Evolutionary conservation across 1,140 invertebrate genomes (phyloP).

Genomic region (Drosophila murphyi): DNA sequence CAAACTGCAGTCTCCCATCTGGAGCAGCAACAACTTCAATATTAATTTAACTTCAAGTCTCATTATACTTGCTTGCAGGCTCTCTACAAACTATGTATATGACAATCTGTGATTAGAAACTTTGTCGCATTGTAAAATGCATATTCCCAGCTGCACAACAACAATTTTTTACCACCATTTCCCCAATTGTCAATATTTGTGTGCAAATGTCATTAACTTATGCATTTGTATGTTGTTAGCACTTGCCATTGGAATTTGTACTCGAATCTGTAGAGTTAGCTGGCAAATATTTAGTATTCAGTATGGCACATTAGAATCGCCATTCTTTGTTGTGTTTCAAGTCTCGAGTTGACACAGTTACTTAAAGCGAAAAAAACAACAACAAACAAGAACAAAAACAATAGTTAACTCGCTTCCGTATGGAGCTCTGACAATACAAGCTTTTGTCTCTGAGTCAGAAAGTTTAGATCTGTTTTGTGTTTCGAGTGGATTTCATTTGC

Average conservation of each 20-base stretch:
- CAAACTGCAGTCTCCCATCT: constrained; percentile 21
- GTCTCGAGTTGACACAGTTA: constrained; percentile 43
- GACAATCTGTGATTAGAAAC: constrained; percentile 20
- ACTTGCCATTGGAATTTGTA: constrained; percentile 21
- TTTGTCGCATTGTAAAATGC: constrained; percentile 27
- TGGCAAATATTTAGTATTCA: constrained; percentile 33
- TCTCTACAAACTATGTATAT: not conserved
- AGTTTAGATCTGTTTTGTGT: constrained; percentile 25
- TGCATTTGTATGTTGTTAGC: constrained; percentile 30
- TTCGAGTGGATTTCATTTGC: constrained; percentile 17
- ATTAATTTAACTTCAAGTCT: constrained; percentile 37
- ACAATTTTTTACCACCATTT: constrained; percentile 19
- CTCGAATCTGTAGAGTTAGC: constrained; percentile 17
- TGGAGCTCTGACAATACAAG: constrained; percentile 34
- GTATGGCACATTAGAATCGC: constrained; percentile 19
- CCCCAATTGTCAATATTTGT: constrained; percentile 41
- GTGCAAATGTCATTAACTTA: constrained; percentile 48
- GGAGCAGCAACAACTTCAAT: constrained; percentile 21
- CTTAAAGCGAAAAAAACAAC: not conserved
- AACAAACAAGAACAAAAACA: constrained; percentile 7
- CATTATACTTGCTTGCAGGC: constrained; percentile 18
- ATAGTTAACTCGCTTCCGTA: constrained; percentile 45
- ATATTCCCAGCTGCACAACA: constrained; percentile 41
- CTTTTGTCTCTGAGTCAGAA: constrained; percentile 33
- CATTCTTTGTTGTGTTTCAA: constrained; percentile 16